Conservation (phyloP, 2,113 vertebrate species). For the Saguinus imperator region DNA sequence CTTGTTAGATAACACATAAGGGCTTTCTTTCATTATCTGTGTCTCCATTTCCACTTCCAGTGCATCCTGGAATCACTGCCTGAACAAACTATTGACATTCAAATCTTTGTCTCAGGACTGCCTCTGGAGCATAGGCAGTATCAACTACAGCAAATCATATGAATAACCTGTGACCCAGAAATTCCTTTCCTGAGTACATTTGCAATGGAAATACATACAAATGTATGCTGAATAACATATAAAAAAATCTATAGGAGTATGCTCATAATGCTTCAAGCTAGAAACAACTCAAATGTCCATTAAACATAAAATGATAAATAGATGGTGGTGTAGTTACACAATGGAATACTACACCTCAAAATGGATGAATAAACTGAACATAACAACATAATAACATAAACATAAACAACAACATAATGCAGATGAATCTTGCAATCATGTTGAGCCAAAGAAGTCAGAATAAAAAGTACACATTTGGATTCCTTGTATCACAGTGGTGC, state of each 20-base stretch:
- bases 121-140: background rate
- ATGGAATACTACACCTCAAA: background rate
- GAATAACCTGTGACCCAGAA: background rate
- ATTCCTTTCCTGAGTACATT: background rate
- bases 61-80: background rate
- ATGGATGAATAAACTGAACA: background rate
- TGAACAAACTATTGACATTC: background rate
- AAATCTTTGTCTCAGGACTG: background rate
- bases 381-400: background rate
- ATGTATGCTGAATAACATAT: background rate
- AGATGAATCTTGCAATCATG: background rate
- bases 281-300: background rate
- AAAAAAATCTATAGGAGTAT: background rate
- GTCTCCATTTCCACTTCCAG: background rate
- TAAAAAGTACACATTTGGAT: background rate
- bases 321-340: background rate
- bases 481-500: background rate
- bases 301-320: background rate
- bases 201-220: background rate
- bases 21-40: background rate
- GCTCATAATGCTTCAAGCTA: background rate
- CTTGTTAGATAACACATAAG: background rate
- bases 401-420: too few relatives aligned
- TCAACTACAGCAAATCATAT: background rate
- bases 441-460: background rate